A percentile compares a stretch with the other conserved stretches of the same genome.
Conservation (phyloP, 2,797 vertebrate species). For the Pseudochaenichthys georgianus region DNA sequence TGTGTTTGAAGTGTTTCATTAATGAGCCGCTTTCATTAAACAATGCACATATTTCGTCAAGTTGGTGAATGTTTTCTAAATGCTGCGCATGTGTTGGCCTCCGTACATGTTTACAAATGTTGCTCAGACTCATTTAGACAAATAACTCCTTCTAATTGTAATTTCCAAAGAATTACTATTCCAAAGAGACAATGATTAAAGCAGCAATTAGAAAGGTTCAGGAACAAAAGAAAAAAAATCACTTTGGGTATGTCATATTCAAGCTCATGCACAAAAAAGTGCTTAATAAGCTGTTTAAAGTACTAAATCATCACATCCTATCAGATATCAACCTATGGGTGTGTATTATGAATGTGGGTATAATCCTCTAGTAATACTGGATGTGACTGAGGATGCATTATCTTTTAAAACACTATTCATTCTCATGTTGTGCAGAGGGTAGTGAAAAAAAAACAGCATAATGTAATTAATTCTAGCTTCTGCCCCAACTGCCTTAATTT, state of each 20-base stretch:
- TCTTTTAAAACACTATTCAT: slow-evolving; percentile 29
- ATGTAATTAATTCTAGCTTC: slow-evolving; percentile 66
- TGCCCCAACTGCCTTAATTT: slow-evolving; percentile 70
- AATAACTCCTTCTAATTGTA: background rate
- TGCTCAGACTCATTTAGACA: background rate
- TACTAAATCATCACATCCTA: slow-evolving; percentile 2
- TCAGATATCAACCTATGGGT: background rate
- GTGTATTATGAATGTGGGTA: background rate
- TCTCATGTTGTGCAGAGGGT: slow-evolving; percentile 13
- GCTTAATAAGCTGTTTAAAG: slow-evolving; percentile 9
- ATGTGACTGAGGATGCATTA: slow-evolving; percentile 21
- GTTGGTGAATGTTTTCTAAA: no score
- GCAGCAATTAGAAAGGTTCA: background rate
- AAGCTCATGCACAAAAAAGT: background rate
- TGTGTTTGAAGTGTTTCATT: no score
- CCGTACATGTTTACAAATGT: background rate
- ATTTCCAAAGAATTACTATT: background rate
- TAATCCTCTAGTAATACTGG: background rate
- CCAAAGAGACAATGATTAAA: background rate
- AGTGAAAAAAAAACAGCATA: slow-evolving; percentile 21
- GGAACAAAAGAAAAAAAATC: background rate
- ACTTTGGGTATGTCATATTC: background rate
- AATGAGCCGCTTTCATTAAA: no score
- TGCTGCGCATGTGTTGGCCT: no score
- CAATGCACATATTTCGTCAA: no score